Conservation (phyloP, 1,140 invertebrate species). For the Cheumatopsyche charites region DNA sequence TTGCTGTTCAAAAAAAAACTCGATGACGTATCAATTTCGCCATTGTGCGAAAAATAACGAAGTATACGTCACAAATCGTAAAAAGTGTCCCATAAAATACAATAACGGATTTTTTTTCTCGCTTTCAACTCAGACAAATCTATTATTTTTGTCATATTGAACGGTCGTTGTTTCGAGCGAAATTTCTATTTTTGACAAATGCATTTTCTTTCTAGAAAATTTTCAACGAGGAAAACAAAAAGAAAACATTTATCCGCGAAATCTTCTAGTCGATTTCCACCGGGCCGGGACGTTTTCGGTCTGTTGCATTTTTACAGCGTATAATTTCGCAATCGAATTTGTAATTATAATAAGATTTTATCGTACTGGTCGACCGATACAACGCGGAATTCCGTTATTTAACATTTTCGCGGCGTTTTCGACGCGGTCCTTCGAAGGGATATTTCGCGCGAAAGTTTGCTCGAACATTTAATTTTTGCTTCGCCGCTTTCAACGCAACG, state of each 20-base stretch:
- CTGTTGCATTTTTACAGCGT: constrained; percentile 27
- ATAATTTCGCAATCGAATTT: constrained; percentile 37
- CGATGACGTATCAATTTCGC: constrained; percentile 9
- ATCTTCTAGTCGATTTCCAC: constrained; percentile 26
- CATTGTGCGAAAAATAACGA: background rate
- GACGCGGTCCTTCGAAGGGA: no score
- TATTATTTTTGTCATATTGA: background rate
- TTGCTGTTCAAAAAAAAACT: no score
- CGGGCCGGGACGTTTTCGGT: background rate
- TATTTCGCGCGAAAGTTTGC: no score
- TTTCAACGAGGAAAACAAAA: background rate
- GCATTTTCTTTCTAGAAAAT: constrained; percentile 20
- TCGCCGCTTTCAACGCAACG: no score
- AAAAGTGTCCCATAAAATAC: background rate
- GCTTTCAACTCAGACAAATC: background rate
- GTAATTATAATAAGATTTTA: constrained; percentile 36
- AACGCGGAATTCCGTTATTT: no score
- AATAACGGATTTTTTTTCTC: background rate
- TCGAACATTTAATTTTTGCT: no score
- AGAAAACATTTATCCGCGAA: constrained; percentile 26
- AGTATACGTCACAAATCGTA: background rate
- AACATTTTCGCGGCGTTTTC: no score
- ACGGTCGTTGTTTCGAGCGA: background rate
- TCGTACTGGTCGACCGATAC: background rate
- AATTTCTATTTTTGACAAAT: constrained; percentile 12